phyloP scores from a whole-genome alignment of 2,113 vertebrate species.

The Brachyhypopomus occidentalis region DNA sequence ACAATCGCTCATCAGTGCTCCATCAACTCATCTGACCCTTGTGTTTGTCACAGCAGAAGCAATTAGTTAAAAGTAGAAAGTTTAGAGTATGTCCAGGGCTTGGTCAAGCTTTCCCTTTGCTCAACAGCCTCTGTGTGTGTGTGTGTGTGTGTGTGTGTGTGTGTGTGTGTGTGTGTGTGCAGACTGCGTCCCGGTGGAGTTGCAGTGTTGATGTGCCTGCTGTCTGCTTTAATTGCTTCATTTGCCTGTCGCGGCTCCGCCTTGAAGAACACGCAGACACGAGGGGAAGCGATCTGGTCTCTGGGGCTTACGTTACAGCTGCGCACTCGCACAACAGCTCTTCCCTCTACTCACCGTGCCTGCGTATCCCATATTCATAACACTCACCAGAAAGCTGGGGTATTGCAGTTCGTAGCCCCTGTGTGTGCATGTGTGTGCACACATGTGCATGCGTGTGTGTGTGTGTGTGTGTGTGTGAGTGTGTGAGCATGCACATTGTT shows the following conservation, averaged over 20 bases:
- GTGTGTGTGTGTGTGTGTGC: slow-evolving; percentile 1
- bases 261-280: slow-evolving; percentile 44
- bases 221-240: slow-evolving; percentile 50
- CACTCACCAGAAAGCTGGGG: neutral
- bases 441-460: neutral
- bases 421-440: neutral
- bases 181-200: slow-evolving; percentile 39
- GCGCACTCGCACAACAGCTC: slow-evolving; percentile 14
- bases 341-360: neutral
- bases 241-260: slow-evolving; percentile 46
- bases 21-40: slow-evolving; percentile 5
- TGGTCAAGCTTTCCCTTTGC: too few relatives aligned
- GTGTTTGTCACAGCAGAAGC: neutral
- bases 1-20: slow-evolving; percentile 13
- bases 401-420: too few relatives aligned
- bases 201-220: slow-evolving; percentile 42
- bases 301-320: slow-evolving; percentile 25
- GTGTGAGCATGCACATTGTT: neutral
- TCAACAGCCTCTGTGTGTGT: neutral
- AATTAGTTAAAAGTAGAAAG: neutral
- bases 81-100: neutral
- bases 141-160: neutral
- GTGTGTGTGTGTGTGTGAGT: too few relatives aligned
- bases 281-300: slow-evolving; percentile 35
- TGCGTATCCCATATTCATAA: neutral